Evolutionary conservation across 2,113 vertebrate genomes (phyloP).

Genomic region (Pardalotus punctatus): DNA sequence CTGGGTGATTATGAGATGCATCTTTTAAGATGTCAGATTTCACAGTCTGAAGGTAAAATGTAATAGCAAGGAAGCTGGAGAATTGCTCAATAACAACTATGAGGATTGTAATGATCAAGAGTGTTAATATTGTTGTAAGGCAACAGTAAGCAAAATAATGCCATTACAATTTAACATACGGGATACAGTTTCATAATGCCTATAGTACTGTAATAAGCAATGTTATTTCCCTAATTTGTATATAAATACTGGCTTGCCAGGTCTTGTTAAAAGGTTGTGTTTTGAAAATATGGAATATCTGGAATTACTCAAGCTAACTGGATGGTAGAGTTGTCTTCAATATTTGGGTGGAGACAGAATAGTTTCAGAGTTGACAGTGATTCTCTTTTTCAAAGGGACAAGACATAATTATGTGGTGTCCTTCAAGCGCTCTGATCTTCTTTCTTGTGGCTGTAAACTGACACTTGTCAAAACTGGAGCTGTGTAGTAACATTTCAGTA

Average conservation of each 20-base stretch:
- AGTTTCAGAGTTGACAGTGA: background rate
- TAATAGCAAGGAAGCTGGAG: background rate
- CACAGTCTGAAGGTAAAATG: background rate
- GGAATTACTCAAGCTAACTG: background rate
- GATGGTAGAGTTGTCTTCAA: background rate
- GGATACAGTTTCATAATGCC: background rate
- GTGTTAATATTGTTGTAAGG: background rate
- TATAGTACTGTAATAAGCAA: background rate
- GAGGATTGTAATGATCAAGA: background rate
- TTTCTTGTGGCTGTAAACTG: background rate
- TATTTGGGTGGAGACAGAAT: background rate
- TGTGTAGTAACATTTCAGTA: background rate
- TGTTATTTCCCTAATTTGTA: background rate
- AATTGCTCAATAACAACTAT: background rate
- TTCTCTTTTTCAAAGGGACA: background rate
- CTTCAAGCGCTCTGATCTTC: slow-evolving; percentile 14
- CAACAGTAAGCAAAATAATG: background rate
- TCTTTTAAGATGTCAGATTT: background rate
- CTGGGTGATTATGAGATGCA: background rate
- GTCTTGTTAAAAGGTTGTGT: background rate
- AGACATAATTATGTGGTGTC: background rate
- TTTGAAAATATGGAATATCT: background rate
- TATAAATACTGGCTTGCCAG: background rate
- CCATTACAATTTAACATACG: background rate
- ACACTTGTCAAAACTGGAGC: background rate